Evolutionary conservation across 2,888 invertebrate genomes (phyloP), one percentile per base, ranked within the genome.

Genomic region (Callyntrura guangdongensis): DNA sequence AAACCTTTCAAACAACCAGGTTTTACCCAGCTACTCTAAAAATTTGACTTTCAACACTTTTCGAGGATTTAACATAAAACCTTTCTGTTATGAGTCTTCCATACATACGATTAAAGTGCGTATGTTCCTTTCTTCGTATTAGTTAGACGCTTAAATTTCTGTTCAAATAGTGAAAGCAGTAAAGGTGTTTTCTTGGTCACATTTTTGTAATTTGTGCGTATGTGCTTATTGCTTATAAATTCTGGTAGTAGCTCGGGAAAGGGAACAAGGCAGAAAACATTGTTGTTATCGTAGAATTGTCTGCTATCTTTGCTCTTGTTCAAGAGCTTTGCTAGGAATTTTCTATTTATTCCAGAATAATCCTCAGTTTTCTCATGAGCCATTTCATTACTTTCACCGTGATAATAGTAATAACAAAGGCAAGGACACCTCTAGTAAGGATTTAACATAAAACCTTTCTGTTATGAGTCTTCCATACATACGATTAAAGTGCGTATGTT

Each of bases 241-340:
- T 36, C 6, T 36, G 36, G 11, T 11, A 69, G 27, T 22, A 64
- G 64, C 22, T 22, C 12, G 20, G 59, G 2, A n/a, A 59, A n/a
- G 5, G 20, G 20, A 47, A 74, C 6, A 74, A 79, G 56, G 36
- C 9, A 5, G 5, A 45, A 47, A 77, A 47, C 25, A 77, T 64
- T 89, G 72, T 74, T 61, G 59, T 83, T 59, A 36, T 49, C 49
- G n/a, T 25, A 47, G 69, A 17, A 47, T 61, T 89, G 61, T 74
- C 36, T 74, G 83, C 53, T 83, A 89, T 89, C 89, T 89, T 89
- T 59, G 45, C 36, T 83, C 74, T n/a, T n/a, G n/a, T 77, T 77
- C 69, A 20, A 14, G 74, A 53, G 72, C 49, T 67, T 84, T 72
- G 45, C 56, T 20, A 11, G 56, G 49, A 83, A 89, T 89, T 36